Evolutionary conservation across 2,113 vertebrate species (phyloP).

Genomic region (Ginglymostoma cirratum): DNA sequence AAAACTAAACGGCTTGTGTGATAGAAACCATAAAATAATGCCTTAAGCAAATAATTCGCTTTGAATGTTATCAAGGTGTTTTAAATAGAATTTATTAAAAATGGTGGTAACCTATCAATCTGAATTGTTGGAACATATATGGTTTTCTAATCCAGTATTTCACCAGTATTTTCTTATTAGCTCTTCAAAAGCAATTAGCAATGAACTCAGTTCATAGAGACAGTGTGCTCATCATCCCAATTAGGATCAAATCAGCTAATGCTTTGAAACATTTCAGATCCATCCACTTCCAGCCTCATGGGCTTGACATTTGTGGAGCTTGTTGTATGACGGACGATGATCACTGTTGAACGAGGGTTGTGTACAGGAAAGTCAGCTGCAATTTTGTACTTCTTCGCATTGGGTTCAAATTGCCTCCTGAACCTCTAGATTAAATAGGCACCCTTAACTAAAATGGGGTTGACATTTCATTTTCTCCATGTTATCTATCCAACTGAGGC

Average conservation of each 20-base stretch:
- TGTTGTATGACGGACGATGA: background rate
- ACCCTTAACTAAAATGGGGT: background rate
- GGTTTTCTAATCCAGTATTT: background rate
- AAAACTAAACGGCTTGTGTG: background rate
- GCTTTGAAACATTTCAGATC: background rate
- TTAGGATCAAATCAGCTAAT: background rate
- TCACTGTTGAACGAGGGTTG: background rate
- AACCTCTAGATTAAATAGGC: background rate
- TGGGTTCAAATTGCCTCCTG: background rate
- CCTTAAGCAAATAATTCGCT: slow-evolving; percentile 11
- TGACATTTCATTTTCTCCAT: slow-evolving; percentile 7
- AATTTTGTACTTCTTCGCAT: background rate
- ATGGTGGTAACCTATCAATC: background rate
- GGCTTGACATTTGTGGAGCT: background rate
- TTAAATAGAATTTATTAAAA: slow-evolving; percentile 36
- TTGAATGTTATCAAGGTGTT: slow-evolving; percentile 11
- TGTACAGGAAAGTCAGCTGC: too few relatives aligned
- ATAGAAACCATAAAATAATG: background rate
- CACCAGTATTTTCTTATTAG: background rate
- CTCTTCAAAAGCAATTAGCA: background rate
- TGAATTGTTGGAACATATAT: background rate
- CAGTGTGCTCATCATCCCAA: slow-evolving; percentile 23
- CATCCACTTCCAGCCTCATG: background rate
- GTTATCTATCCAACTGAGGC: background rate
- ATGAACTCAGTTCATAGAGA: background rate